A percentile compares a stretch with the other conserved stretches of the same genome.
phyloP scores from a whole-genome alignment of 2,888 invertebrate genomes.

The Empis livida region DNA sequence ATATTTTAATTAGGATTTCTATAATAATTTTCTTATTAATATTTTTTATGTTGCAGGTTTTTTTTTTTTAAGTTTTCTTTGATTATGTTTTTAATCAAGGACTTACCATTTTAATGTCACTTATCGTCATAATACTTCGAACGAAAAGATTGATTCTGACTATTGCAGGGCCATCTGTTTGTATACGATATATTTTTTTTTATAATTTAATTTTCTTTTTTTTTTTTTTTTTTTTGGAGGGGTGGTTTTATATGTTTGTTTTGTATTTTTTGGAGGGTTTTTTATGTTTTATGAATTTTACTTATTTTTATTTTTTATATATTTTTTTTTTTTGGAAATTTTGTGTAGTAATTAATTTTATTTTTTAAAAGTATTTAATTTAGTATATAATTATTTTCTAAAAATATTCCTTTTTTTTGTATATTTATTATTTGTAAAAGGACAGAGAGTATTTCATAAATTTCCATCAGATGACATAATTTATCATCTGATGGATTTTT shows the following conservation, averaged over 20 bases:
- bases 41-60: neutral
- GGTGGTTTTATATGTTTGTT: neutral
- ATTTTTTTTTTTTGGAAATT: neutral
- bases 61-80: too few species aligned
- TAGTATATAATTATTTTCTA: neutral
- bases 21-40: too few species aligned
- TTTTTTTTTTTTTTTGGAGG: neutral
- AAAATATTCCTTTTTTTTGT: neutral
- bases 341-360: neutral
- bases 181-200: constrained; percentile 12
- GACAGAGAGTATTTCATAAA: neutral
- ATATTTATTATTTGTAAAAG: neutral
- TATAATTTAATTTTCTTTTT: too few species aligned
- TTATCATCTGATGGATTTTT: too few species aligned
- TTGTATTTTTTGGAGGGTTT: too few species aligned
- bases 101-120: constrained; percentile 99
- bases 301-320: neutral
- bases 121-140: constrained; percentile 94
- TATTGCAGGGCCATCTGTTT: constrained; percentile 88
- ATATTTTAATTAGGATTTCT: too few species aligned
- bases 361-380: neutral
- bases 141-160: constrained; percentile 97
- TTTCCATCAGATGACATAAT: too few species aligned
- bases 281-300: neutral
- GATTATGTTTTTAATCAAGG: constrained; percentile 15